Evolutionary conservation across 1,140 invertebrate genomes (phyloP), one percentile per base, ranked within the genome.

Genomic region (Leguminivora glycinivorella): DNA sequence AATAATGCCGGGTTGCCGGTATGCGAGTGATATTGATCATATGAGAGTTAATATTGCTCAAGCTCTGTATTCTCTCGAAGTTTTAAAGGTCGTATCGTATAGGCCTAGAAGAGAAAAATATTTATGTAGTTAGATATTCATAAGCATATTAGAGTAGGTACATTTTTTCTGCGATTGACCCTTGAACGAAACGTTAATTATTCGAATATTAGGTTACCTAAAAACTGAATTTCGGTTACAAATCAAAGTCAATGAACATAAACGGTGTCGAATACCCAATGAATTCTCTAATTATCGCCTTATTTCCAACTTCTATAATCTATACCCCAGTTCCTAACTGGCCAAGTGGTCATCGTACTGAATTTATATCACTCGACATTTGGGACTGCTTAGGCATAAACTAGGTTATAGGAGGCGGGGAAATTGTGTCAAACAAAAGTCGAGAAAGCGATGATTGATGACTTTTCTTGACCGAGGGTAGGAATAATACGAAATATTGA

Each of bases 331-430:
- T 52, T 52, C 47, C 7, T 0, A 38, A 43, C 40, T 9, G 3
- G 4, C 40, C n/a, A 43, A 17, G n/a, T 43, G 40, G 40, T 52
- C 47, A 19, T 22, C 19, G 47, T 10, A 52, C 47, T 52, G 19
- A 22, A 52, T 52, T 22, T 4, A 9, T 22, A 52, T 52, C 47
- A 52, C 6, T 52, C 17, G 19, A 17, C 47, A 5, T 19, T 52
- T 52, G 47, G 47, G 43, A 52, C 14, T 52, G 47, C 47, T 52
- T 52, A 52, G 47, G 47, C 47, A 52, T 22, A 52, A 52, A 52
- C 19, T 52, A 52, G 47, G 47, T 52, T 22, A 52, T 22, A 17
- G 47, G 19, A 52, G 47, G 7, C 7, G 47, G 47, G n/a, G 6
- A 52, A 52, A 52, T 52, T n/a, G 47, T 52, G 47, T 22, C 47